These are phyloP conservation scores for Lithophane socia DNA, from an alignment of 2,888 invertebrate species.

Conservation along the genomic window DNA sequence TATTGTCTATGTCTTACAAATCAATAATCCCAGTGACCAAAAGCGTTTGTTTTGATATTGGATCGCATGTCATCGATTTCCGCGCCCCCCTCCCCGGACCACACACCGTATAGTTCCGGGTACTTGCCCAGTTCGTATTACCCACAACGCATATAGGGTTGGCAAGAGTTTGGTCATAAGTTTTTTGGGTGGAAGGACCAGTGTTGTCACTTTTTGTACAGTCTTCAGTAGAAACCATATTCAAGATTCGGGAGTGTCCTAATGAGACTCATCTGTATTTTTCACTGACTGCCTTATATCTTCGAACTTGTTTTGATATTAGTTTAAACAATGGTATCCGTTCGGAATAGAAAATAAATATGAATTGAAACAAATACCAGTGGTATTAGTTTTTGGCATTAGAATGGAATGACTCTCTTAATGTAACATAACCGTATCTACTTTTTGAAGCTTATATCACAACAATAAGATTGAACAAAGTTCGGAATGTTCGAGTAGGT, in stretches of 20 bases:
- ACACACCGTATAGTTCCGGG: conserved; percentile 73
- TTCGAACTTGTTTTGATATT: too few relatives aligned
- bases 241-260: too few relatives aligned
- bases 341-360: too few relatives aligned
- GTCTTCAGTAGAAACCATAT: not conserved
- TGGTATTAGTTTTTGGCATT: too few relatives aligned
- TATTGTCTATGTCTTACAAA: conserved; percentile 57
- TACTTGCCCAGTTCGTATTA: conserved; percentile 69
- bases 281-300: too few relatives aligned
- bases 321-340: too few relatives aligned
- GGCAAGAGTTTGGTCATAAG: conserved; percentile 12
- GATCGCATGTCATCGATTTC: conserved; percentile 75
- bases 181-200: not conserved
- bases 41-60: conserved; percentile 75
- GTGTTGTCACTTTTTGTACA: not conserved
- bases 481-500: not conserved
- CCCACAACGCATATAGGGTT: conserved; percentile 61
- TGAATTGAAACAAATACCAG: too few relatives aligned
- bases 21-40: conserved; percentile 69
- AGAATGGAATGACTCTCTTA: not conserved
- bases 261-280: not conserved
- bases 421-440: not conserved
- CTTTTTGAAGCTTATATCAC: not conserved
- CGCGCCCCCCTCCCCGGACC: conserved; percentile 65
- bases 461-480: not conserved